Evolutionary conservation across 2,113 vertebrate genomes (phyloP), one percentile per base, ranked within the genome.

Genomic region (Psilopogon haemacephalus): DNA sequence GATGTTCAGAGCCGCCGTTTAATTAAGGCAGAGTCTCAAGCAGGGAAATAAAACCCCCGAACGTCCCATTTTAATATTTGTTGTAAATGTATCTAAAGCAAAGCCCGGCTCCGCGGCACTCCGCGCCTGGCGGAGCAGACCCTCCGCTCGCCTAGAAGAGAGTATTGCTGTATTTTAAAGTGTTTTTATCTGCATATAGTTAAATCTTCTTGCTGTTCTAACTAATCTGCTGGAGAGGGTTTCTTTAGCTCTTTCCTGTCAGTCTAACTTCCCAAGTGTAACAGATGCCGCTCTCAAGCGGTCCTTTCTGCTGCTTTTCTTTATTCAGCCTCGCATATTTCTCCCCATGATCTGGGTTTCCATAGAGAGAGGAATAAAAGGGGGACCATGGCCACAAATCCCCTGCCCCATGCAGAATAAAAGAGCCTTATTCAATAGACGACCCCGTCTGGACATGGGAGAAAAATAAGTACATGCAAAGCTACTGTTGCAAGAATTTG

Each of bases 241-340:
- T 98, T 97, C 97, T 97, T 97, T 98, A 88, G 81, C 97, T 96
- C 96, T 97, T 97, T 97, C 98, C 98, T 98, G 98, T 99, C 99
- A 98, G 98, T 99, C 98, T 99, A 98, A 99, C 98, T 99, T 99
- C 98, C 98, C 98, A 98, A 99, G 98, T 99, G 99, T 99, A 99
- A 99, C 99, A 99, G 99, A 99, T 99, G 99, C 99, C 97, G 98
- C 98, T 99, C 98, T 98, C 98, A 98, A 98, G 98, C 98, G 97
- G 97, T 98, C 98, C 98, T 98, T 98, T 98, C 98, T 98, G 98
- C 96, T 95, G 98, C 98, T 98, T 98, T 97, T 97, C 98, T 98
- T 99, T 99, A 98, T 99, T 99, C 98, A 96, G 97, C 92, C 97
- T 97, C 96, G 97, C 99, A 99, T 99, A 98, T 98, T 99, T 99